Base-by-base conservation (phyloP, 1,140 invertebrate genomes). In the Anastatus disparis region DNA sequence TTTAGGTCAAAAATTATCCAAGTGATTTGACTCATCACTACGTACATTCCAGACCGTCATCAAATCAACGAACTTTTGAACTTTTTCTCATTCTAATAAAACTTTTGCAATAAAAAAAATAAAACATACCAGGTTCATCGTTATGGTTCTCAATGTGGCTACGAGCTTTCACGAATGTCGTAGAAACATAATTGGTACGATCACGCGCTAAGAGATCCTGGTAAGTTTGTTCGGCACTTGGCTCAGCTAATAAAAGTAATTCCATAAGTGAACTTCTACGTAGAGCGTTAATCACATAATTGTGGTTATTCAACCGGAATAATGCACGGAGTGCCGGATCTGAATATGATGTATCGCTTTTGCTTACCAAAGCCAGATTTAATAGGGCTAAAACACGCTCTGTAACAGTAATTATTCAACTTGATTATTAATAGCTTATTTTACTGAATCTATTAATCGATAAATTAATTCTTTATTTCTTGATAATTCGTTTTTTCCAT, bases 241-340 rank as follows among this genome's bases (percentile, higher is more conserved):
- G 92, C 81, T 95, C 94, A 35, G 92, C 92, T 26, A 93, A 82
- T 50, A 90, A 86, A 24, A 96, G 89, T 26, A 96, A 83, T 68
- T 95, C 93, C 76, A 98, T 86, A 3, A 98, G 84, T 3, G 91
- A 91, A 71, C 93, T 95, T 71, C 93, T 89, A 75, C 95, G 92
- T 24, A 97, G 85, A 42, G 94, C 94, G 86, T 96, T 96, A 8
- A 97, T 85, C 65, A 98, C 92, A 78, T 98, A 97, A 84, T 97
- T 93, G 70, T 95, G 95, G 81, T 98, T 98, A 83, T 97, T 97
- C 20, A 97, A 85, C 6, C 94, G 88, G 80, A 97, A 97, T 38
- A 97, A 89, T 50, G 95, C 92, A 77, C 93, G 92, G 10, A 97
- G 87, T 24, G 92, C 92, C 56, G 89, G 85, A 79, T 97, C 95